Base-by-base conservation (phyloP, 2,888 invertebrate species). In the Pteria penguin region DNA sequence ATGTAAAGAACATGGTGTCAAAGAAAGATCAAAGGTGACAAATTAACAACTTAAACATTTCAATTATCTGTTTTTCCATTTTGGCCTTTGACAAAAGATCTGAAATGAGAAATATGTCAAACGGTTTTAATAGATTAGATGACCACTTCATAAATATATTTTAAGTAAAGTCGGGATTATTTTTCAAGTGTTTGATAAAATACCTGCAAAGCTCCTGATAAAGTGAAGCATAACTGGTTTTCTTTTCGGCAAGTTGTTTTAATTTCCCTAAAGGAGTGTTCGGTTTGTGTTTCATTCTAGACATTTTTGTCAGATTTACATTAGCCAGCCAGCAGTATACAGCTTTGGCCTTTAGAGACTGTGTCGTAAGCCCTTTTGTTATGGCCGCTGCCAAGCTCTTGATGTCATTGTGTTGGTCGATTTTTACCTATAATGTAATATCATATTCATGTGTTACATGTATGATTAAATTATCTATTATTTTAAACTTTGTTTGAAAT, bases 151-250 rank as follows among this genome's bases (percentile, higher is more conserved):
- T n/a, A n/a, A n/a, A n/a, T n/a, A n/a, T n/a, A n/a, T n/a, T n/a
- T n/a, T n/a, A n/a, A n/a, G n/a, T n/a, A n/a, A n/a, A n/a, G n/a
- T n/a, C n/a, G n/a, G n/a, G n/a, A n/a, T n/a, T n/a, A n/a, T n/a
- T n/a, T 22, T 14, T 33, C 27, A 29, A 54, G 29, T 8, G 29
- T 2, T 26, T 33, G n/a, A 11, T 8, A 31, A 76, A 82, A 80
- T 75, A 88, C 88, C 82, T 88, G 67, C 85, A 76, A 81, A 88
- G 80, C 27, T 87, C 87, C 62, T 83, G 84, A 65, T 84, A 88
- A 11, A 88, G 61, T 4, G 77, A 67, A 18, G 85, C 81, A 72
- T 86, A 79, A 2, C 78, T 70, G 1, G 78, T 78, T 65, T 82
- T 85, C 55, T 85, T 84, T 32, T 86, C 84, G 2, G 75, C 76